Evolutionary conservation across 2,113 vertebrate genomes (phyloP).

Genomic region (Albula goreensis): DNA sequence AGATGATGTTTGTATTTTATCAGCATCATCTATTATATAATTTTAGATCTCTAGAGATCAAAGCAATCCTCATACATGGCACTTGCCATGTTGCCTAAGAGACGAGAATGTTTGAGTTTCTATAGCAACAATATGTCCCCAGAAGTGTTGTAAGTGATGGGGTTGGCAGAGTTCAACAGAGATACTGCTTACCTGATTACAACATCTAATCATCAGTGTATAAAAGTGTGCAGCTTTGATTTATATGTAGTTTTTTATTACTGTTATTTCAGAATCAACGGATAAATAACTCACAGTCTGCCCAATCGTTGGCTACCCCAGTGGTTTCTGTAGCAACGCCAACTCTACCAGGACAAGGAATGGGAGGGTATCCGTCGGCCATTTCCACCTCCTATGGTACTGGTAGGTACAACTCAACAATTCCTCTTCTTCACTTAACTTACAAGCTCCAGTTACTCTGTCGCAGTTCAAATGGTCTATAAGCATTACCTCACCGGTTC

Average conservation of each 20-base stretch:
- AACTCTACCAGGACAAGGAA: constrained; percentile 87
- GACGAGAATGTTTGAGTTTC: constrained; percentile 82
- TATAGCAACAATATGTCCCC: constrained; percentile 81
- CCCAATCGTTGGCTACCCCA: constrained; percentile 91
- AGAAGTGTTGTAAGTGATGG: constrained; percentile 80
- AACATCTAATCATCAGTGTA: constrained; percentile 69
- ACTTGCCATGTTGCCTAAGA: constrained; percentile 81
- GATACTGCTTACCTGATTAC: constrained; percentile 78
- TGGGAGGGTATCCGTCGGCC: constrained; percentile 91
- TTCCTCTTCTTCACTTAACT: background rate
- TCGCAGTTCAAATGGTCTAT: background rate
- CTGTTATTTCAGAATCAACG: constrained; percentile 88
- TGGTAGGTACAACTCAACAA: constrained; percentile 68
- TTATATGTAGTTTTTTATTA: constrained; percentile 32
- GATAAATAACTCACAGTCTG: constrained; percentile 95
- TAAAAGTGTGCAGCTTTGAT: constrained; percentile 27
- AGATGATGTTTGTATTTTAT: constrained; percentile 67
- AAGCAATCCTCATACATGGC: constrained; percentile 68
- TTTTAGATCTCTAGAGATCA: constrained; percentile 64
- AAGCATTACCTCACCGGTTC: too few relatives aligned
- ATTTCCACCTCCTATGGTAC: constrained; percentile 91
- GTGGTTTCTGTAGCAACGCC: constrained; percentile 87
- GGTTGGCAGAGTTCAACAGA: constrained; percentile 77
- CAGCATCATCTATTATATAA: constrained; percentile 32
- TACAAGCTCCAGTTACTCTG: background rate